Evolutionary conservation across 2,797 vertebrate species (phyloP), one percentile per base, ranked within the genome.

Genomic region (Cyprinodon diabolis): DNA sequence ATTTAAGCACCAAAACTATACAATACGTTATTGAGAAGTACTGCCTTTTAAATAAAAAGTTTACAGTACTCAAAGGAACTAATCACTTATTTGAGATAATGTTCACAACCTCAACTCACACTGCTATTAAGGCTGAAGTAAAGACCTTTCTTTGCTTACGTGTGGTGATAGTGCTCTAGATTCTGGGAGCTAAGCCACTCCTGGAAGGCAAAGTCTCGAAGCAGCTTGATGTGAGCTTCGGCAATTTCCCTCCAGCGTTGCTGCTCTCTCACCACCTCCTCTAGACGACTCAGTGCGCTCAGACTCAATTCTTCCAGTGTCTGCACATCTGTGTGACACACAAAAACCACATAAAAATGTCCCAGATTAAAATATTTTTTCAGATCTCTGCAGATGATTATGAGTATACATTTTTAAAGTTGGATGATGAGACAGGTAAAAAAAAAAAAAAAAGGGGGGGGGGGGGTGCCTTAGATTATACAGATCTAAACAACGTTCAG

Each of bases 131-230:
- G 66, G 60, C 58, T 80, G 6, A 68, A 76, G 45, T 60, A 54
- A 79, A 71, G 75, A 74, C 48, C 12, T 51, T 77, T 62, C 58
- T 71, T 80, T 78, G 74, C 94, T 93, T 93, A 96, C 95, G 89
- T 94, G 80, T 95, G 92, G 80, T 96, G 94, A 86, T 95, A 95
- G 81, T 95, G 95, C 85, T 95, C 95, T 75, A 95, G 87, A 81
- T 92, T 95, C 86, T 95, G 94, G 69, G 94, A 94, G 83, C 91
- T 95, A 71, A 96, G 95, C 95, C 95, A 96, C 95, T 96, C 95
- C 87, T 95, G 95, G 83, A 96, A 94, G 80, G 95, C 95, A 90
- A 96, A 95, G 90, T 96, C 95, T 87, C 94, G 78, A 68, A 95
- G 93, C 77, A 95, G 94, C 84, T 93, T 94, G 87, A 93, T 87